Evolutionary conservation across 2,888 invertebrate species (phyloP).

Genomic region (Nipponacmea schrenckii): DNA sequence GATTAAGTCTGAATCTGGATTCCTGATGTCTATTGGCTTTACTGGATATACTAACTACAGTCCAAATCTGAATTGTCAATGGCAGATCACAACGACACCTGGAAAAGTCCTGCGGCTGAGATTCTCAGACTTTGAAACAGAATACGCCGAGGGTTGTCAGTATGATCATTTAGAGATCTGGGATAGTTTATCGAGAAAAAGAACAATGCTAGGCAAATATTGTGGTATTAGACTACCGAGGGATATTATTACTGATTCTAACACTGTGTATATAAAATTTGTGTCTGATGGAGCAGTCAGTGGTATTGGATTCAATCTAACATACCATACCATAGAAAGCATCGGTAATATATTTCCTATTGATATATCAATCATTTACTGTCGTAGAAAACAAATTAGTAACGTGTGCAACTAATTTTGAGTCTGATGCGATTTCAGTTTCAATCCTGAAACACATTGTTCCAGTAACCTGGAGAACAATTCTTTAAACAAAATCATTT

Average conservation of each 20-base stretch:
- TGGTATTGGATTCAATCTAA: slow-evolving; percentile 49
- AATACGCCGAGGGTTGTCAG: slow-evolving; percentile 39
- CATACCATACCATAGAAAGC: slow-evolving; percentile 37
- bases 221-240: slow-evolving; percentile 47
- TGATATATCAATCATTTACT: too few relatives aligned
- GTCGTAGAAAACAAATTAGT: not conserved
- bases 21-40: slow-evolving; percentile 44
- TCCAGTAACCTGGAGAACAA: too few relatives aligned
- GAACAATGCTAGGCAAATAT: slow-evolving; percentile 30
- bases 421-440: too few relatives aligned
- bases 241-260: slow-evolving; percentile 40
- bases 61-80: slow-evolving; percentile 43
- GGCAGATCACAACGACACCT: slow-evolving; percentile 45
- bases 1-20: slow-evolving; percentile 27
- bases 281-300: slow-evolving; percentile 44
- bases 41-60: slow-evolving; percentile 40
- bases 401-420: too few relatives aligned
- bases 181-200: slow-evolving; percentile 35
- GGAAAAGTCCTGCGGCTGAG: slow-evolving; percentile 45
- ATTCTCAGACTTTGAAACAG: slow-evolving; percentile 47
- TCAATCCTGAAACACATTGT: too few relatives aligned
- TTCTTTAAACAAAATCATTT: too few relatives aligned
- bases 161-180: slow-evolving; percentile 47
- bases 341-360: slow-evolving; percentile 28
- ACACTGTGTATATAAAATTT: slow-evolving; percentile 40